Percentiles rank a stretch among this genome's conserved stretches.
phyloP scores from a whole-genome alignment of 35 echinoderm and acorn worm genomes.

The Chiridota heheva region DNA sequence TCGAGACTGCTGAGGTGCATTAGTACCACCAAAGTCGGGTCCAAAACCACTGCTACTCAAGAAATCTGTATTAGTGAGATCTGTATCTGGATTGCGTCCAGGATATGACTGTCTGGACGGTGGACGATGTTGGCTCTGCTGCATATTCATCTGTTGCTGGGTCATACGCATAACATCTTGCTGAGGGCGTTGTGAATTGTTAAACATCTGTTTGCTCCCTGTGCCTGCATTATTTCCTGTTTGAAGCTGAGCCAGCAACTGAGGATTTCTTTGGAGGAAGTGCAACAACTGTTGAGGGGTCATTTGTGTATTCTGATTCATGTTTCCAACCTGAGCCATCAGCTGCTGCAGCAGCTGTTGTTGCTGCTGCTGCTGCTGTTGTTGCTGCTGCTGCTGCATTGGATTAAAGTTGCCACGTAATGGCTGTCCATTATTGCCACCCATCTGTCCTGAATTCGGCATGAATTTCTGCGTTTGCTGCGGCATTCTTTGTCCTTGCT shows the following conservation, averaged over 20 bases:
- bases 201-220: background rate
- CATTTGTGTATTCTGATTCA: constrained; percentile 21
- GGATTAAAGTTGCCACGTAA: constrained; percentile 58
- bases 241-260: constrained; percentile 70
- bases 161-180: constrained; percentile 31
- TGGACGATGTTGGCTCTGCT: constrained; percentile 50
- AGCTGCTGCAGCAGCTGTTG: constrained; percentile 56
- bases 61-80: constrained; percentile 51
- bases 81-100: constrained; percentile 75
- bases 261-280: constrained; percentile 65
- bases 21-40: constrained; percentile 54
- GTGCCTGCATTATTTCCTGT: constrained; percentile 42
- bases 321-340: background rate
- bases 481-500: constrained; percentile 38
- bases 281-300: constrained; percentile 57
- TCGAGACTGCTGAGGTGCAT: constrained; percentile 79
- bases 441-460: background rate
- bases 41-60: constrained; percentile 47
- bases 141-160: constrained; percentile 64
- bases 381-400: constrained; percentile 70
- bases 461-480: constrained; percentile 25
- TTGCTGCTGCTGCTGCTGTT: constrained; percentile 75
- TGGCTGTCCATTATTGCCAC: constrained; percentile 57
- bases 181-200: constrained; percentile 38
- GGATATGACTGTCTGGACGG: constrained; percentile 30